Evolutionary conservation across 2,888 invertebrate genomes (phyloP), one percentile per base, ranked within the genome.

Genomic region (Smittia aterrima): DNA sequence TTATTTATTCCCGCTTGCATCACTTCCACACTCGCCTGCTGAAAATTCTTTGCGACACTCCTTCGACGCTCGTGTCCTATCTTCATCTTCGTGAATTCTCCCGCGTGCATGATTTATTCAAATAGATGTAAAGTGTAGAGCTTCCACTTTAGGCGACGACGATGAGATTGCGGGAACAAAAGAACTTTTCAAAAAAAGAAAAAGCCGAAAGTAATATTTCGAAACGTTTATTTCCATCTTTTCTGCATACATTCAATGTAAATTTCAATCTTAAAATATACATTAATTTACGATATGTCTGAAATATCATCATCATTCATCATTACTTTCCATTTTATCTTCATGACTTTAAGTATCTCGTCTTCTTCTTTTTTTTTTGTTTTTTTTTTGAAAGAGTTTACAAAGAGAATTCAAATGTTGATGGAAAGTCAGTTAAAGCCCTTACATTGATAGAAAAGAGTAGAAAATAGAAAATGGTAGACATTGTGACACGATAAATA

Each of bases 401-500:
- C 32, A 32, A 32, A 32, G 32, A 32, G 47, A 47, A n/a, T 47
- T 11, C n/a, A n/a, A 47, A 47, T 7, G 11, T 47, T 47, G 47
- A 47, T 16, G 11, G 47, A 47, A n/a, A 6, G 47, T n/a, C 47
- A 6, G 47, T n/a, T 72, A 62, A 70, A 72, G 72, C 72, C 24
- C 22, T 72, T 72, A 72, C 72, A 72, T 62, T 38, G 25, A 72
- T 72, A 72, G 62, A 62, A 72, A 40, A 58, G 62, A 72, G 22
- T 58, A 54, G 58, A 72, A 72, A 72, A 40, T 72, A 24, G 72
- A 72, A 72, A 72, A 72, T 72, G 72, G 72, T 62, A 72, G 72
- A 72, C 72, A 62, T 72, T 72, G 72, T 72, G 72, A 32, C 32
- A 72, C 25, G 72, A 72, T 20, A 53, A 54, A 62, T 38, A 72